These are phyloP conservation scores for Eupithecia abbreviata DNA, from an alignment of 2,888 invertebrate genomes.

Conservation along the genomic window DNA sequence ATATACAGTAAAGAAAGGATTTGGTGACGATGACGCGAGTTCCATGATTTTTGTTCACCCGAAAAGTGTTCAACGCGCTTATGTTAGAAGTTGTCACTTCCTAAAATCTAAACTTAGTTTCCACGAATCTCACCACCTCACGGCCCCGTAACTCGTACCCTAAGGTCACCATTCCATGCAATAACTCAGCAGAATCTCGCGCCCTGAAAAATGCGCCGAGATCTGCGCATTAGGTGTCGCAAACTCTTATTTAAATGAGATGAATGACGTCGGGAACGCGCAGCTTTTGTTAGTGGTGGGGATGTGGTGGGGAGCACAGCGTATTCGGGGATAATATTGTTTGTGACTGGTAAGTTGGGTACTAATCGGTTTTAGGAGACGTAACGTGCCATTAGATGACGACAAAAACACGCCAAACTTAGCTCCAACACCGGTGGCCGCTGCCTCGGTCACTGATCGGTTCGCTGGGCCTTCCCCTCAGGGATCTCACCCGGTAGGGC, in stretches of 20 bases:
- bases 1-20: too few species aligned
- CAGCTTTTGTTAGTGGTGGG: slow-evolving; percentile 40
- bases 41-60: too few species aligned
- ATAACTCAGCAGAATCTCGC: slow-evolving; percentile 51
- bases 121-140: background rate
- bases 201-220: slow-evolving; percentile 62
- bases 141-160: background rate
- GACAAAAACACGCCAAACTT: too few species aligned
- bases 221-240: slow-evolving; percentile 69
- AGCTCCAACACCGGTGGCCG: too few species aligned
- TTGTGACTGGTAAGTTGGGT: background rate
- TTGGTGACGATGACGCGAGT: too few species aligned
- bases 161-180: slow-evolving; percentile 40
- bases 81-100: too few species aligned
- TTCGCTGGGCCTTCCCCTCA: too few species aligned
- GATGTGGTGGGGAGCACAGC: slow-evolving; percentile 24
- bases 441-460: too few species aligned
- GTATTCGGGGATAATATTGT: background rate
- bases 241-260: slow-evolving; percentile 79
- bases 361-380: too few species aligned
- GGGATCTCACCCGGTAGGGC: too few species aligned
- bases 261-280: slow-evolving; percentile 59
- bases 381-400: too few species aligned
- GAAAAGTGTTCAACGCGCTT: too few species aligned
- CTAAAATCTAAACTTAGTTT: background rate